Conservation (phyloP, 2,113 vertebrate species). For the Zosterops pallidus region DNA sequence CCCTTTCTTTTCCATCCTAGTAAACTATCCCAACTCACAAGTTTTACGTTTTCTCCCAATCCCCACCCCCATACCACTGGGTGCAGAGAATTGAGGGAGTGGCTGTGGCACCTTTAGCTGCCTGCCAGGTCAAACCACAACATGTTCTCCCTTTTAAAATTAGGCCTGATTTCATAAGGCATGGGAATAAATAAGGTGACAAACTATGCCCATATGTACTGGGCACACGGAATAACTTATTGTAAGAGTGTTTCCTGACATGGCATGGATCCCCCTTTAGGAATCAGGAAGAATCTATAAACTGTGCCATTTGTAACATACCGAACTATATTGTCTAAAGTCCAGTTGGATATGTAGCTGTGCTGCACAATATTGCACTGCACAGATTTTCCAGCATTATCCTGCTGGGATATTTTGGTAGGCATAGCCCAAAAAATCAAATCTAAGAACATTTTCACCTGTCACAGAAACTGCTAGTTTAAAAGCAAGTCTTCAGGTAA, state of each 20-base stretch:
- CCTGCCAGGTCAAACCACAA: neutral
- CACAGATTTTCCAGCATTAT: neutral
- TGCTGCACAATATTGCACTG: neutral
- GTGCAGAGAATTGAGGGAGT: neutral
- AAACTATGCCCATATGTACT: neutral
- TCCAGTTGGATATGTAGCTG: neutral
- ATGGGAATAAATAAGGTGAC: neutral
- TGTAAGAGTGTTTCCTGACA: neutral
- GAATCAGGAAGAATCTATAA: neutral
- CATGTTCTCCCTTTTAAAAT: neutral
- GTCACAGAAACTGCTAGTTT: neutral
- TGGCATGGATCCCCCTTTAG: neutral
- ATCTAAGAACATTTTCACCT: neutral
- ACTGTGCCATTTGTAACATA: neutral
- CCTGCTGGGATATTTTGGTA: neutral
- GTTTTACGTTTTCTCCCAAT: neutral
- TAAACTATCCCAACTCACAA: neutral
- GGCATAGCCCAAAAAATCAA: neutral
- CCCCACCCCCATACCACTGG: accelerated
- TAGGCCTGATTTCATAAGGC: neutral
- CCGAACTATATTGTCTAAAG: neutral
- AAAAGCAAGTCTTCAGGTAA: neutral
- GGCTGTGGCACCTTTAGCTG: neutral
- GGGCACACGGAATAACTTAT: neutral
- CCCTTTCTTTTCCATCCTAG: neutral